phyloP scores from a whole-genome alignment of 37 sponge, comb jelly and placozoan species.

The Amphimedon queenslandica region DNA sequence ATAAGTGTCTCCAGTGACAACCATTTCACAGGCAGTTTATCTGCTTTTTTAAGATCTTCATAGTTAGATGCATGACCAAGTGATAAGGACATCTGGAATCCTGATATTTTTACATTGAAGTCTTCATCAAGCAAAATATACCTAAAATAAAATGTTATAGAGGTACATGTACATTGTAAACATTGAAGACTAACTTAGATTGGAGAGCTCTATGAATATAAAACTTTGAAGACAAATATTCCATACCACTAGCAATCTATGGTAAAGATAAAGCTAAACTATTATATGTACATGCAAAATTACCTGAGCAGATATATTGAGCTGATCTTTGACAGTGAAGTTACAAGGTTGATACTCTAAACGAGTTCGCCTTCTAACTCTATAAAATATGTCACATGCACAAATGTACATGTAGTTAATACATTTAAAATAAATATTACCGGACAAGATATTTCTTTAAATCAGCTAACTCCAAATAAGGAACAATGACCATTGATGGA shows the following conservation, averaged over 20 bases:
- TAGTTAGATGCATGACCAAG: slow-evolving; percentile 29
- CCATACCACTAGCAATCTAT: slow-evolving; percentile 65
- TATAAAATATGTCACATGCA: no score
- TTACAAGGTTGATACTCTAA: not conserved
- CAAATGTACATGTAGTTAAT: no score
- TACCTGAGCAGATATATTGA: slow-evolving; percentile 30
- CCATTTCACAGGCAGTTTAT: slow-evolving; percentile 59
- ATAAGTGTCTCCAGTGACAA: slow-evolving; percentile 48
- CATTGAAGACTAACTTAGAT: slow-evolving; percentile 24
- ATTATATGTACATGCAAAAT: not conserved
- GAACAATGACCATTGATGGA: slow-evolving; percentile 31
- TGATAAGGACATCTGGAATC: slow-evolving; percentile 37
- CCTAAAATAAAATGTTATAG: slow-evolving; percentile 1
- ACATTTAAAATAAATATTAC: slow-evolving; percentile 9
- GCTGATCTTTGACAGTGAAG: slow-evolving; percentile 8
- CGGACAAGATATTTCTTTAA: slow-evolving; percentile 28
- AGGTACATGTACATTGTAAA: not conserved
- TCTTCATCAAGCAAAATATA: slow-evolving; percentile 43
- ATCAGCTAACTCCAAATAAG: slow-evolving; percentile 35
- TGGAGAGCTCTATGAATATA: slow-evolving; percentile 63
- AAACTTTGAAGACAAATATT: slow-evolving; percentile 49
- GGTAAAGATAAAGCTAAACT: not conserved
- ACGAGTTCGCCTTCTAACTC: not conserved
- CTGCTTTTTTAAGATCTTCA: slow-evolving; percentile 16
- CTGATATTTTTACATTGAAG: slow-evolving; percentile 28